Evolutionary conservation across 2,888 invertebrate genomes (phyloP).

Genomic region (Erebia ligea): DNA sequence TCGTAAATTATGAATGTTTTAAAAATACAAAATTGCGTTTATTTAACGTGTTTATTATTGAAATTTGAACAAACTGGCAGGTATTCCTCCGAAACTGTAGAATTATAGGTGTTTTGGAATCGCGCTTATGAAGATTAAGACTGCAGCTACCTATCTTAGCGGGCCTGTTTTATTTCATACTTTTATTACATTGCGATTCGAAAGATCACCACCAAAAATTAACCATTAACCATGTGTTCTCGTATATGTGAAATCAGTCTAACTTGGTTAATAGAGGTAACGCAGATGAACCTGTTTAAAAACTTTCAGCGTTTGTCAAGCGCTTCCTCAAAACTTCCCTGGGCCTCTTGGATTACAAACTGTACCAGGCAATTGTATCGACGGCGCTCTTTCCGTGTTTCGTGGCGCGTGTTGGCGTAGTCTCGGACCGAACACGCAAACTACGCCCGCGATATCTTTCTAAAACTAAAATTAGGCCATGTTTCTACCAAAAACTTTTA

Average conservation of each 20-base stretch:
- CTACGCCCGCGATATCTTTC: slow-evolving; percentile 19
- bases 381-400: slow-evolving; percentile 17
- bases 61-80: too few species aligned
- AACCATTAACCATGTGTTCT: not conserved
- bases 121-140: too few species aligned
- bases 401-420: slow-evolving; percentile 23
- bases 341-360: not conserved
- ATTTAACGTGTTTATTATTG: too few species aligned
- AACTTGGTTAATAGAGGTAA: not conserved
- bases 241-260: not conserved
- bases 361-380: slow-evolving; percentile 8
- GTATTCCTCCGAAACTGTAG: too few species aligned
- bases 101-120: too few species aligned
- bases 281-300: not conserved
- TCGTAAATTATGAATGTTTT: too few species aligned
- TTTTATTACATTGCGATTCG: too few species aligned
- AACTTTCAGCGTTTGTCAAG: not conserved
- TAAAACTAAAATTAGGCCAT: slow-evolving; percentile 22
- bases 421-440: slow-evolving; percentile 21
- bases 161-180: too few species aligned
- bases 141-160: too few species aligned
- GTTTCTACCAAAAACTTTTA: slow-evolving; percentile 10
- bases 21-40: too few species aligned
- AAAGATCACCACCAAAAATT: not conserved
- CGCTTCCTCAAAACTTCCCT: not conserved